These are phyloP conservation scores for Pseudomyrmex concolor DNA, from an alignment of 1,140 invertebrate species.

Conservation along the genomic window DNA sequence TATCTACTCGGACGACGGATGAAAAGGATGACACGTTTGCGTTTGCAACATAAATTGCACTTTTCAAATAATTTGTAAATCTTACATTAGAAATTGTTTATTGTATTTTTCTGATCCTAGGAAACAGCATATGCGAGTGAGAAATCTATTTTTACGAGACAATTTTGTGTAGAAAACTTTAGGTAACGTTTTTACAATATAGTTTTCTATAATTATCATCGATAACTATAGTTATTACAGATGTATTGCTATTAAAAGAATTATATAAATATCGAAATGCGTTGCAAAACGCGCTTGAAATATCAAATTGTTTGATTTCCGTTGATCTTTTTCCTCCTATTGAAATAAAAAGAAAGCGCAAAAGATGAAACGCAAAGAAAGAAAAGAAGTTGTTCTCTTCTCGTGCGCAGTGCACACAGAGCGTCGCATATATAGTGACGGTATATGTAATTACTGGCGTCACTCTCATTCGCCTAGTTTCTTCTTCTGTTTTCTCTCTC, in stretches of 20 bases:
- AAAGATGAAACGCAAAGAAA: background rate
- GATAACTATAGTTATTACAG: background rate
- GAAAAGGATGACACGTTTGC: background rate
- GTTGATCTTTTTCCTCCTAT: background rate
- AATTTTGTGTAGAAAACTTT: too few relatives aligned
- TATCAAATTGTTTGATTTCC: slow-evolving; percentile 24
- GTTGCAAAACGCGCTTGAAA: background rate
- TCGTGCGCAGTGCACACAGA: background rate
- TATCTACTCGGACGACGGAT: background rate
- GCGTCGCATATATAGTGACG: background rate
- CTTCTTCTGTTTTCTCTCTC: slow-evolving; percentile 29
- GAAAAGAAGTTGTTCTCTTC: background rate
- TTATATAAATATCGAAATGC: background rate
- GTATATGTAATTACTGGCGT: slow-evolving; percentile 31
- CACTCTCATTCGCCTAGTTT: slow-evolving; percentile 16
- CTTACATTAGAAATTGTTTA: background rate
- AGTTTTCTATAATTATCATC: too few relatives aligned
- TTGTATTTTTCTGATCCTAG: too few relatives aligned
- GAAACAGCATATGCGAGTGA: too few relatives aligned
- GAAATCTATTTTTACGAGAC: too few relatives aligned
- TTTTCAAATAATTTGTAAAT: background rate
- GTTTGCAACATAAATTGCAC: background rate
- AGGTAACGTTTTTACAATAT: too few relatives aligned
- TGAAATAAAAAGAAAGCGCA: background rate
- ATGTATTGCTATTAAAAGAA: background rate